These are phyloP conservation scores for Dryadula phaetusa DNA, from an alignment of 2,888 invertebrate genomes.

Conservation along the genomic window DNA sequence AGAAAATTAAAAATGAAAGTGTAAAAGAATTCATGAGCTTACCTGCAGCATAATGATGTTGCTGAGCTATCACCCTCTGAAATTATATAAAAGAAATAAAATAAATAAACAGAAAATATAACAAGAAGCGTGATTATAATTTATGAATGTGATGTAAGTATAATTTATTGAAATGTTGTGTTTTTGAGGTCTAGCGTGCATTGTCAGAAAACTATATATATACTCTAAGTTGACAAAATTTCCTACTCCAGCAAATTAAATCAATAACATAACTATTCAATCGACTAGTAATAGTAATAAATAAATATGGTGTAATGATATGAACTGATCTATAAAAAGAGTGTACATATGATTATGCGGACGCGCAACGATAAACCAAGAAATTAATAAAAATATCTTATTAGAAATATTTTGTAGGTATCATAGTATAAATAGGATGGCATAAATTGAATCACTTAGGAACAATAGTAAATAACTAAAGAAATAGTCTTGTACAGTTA, in stretches of 20 bases:
- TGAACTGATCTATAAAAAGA: background rate
- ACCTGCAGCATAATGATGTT: conserved; percentile 87
- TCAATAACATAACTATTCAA: background rate
- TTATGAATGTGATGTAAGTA: background rate
- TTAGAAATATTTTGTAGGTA: too few species aligned
- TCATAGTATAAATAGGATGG: too few species aligned
- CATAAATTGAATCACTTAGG: too few species aligned
- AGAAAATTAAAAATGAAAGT: conserved; percentile 10
- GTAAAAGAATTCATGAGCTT: conserved; percentile 57
- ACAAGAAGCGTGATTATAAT: conserved; percentile 41
- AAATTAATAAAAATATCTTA: too few species aligned
- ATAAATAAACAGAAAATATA: conserved; percentile 49
- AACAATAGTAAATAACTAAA: too few species aligned
- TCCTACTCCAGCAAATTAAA: background rate
- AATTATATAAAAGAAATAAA: conserved; percentile 71
- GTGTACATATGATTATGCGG: too few species aligned
- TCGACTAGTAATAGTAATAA: background rate
- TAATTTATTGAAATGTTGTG: background rate
- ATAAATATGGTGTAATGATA: background rate
- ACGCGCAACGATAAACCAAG: too few species aligned
- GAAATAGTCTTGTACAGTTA: too few species aligned
- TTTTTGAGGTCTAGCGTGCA: too few species aligned
- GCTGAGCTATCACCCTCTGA: conserved; percentile 88
- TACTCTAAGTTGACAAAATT: too few species aligned
- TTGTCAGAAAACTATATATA: too few species aligned